Percentiles rank a stretch among this genome's conserved stretches.
These are phyloP conservation scores for Calephelis virginiensis DNA, from an alignment of 1,140 invertebrate species.

Conservation along the genomic window DNA sequence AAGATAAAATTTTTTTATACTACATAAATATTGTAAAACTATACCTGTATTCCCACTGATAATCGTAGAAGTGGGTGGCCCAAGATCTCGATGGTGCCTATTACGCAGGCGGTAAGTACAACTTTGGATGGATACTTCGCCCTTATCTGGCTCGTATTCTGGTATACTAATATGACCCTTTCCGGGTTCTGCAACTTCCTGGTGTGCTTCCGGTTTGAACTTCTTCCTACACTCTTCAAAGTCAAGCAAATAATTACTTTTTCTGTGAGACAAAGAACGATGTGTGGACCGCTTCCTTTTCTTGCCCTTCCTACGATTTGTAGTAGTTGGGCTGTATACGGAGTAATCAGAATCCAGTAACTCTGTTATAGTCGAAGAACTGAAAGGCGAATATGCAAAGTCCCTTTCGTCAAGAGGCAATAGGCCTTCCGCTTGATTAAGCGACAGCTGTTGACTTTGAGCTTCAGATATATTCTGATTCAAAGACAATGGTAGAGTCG, in stretches of 20 bases:
- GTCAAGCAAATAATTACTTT: slow-evolving; percentile 55
- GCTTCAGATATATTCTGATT: slow-evolving; percentile 46
- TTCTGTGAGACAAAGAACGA: slow-evolving; percentile 62
- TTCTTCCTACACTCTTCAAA: slow-evolving; percentile 61
- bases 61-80: slow-evolving; percentile 59
- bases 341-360: slow-evolving; percentile 74
- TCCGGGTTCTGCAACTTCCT: slow-evolving; percentile 43
- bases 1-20: no score
- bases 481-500: slow-evolving; percentile 32
- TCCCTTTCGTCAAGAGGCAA: slow-evolving; percentile 75
- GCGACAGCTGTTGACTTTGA: slow-evolving; percentile 37
- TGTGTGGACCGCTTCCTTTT: slow-evolving; percentile 68
- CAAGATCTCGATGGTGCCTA: slow-evolving; percentile 54
- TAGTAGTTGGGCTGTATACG: slow-evolving; percentile 67
- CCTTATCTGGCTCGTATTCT: slow-evolving; percentile 48
- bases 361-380: slow-evolving; percentile 72
- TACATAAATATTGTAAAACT: background rate
- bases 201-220: slow-evolving; percentile 62
- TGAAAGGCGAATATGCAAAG: slow-evolving; percentile 76
- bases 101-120: slow-evolving; percentile 64
- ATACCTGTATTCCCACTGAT: slow-evolving; percentile 64
- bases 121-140: slow-evolving; percentile 26
- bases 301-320: slow-evolving; percentile 61
- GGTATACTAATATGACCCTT: slow-evolving; percentile 37
- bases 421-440: slow-evolving; percentile 56